Base-by-base conservation (phyloP, 1,140 invertebrate genomes). In the Leptopilina clavipes region DNA sequence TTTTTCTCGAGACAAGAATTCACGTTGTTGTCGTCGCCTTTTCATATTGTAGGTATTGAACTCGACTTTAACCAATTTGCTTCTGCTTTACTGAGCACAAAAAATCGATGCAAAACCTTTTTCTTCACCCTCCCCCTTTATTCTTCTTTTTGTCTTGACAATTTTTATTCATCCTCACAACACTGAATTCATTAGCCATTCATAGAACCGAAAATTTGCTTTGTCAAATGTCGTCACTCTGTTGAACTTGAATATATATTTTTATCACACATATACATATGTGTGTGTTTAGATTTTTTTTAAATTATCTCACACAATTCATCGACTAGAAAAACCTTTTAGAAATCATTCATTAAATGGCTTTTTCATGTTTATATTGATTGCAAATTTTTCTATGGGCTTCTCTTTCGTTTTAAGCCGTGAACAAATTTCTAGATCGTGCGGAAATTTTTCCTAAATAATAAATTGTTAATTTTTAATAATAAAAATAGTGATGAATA, bases 21-120 rank as follows among this genome's bases (percentile, higher is more conserved):
- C n/a, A 45, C 14, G 44, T 45, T n/a, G 11, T 45, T n/a, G 44
- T 14, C n/a, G 48, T n/a, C 45, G 11, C 37, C 37, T 40, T 40
- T 40, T 52, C 48, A 31, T 31, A 52, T 52, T 52, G n/a, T 52
- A 17, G n/a, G 8, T n/a, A 52, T 52, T 52, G 48, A 52, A 52
- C 48, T 52, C 48, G 14, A 65, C 59, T 65, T 65, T 37, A 65
- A 12, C 59, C 59, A 65, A n/a, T 65, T 65, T 22, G 11, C 59
- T 65, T 65, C 59, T 65, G 59, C 59, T 65, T 65, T 65, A 65
- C n/a, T 65, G 59, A 65, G 59, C 59, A 31, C 25, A 65, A 1
- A 37, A 65, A 31, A 25, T 52, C 48, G n/a, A 65, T 31, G 14
- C 22, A 31, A 31, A 65, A 65, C 22, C 59, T 31, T 31, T 65